Evolutionary conservation across 2,113 vertebrate genomes (phyloP), one percentile per base, ranked within the genome.

Genomic region (Oncorhynchus keta): DNA sequence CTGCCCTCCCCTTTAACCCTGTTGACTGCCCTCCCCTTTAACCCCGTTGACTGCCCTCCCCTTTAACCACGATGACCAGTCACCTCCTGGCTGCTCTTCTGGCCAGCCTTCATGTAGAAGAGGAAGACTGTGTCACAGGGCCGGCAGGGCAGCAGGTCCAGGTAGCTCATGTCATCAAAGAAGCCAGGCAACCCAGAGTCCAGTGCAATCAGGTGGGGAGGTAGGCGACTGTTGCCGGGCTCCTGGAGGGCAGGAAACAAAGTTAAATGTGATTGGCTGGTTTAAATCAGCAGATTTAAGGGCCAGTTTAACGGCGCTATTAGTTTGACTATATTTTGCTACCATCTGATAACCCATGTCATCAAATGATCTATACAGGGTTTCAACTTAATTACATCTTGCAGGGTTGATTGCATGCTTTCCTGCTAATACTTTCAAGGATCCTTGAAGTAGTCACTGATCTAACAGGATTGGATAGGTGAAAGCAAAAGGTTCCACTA

Each of bases 71-170:
- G 39, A 12, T 22, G 9, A 22, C 0, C 30, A 72, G 89, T 87
- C 87, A 97, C 96, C 95, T 98, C 96, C 81, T 95, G 92, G 85
- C 92, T 94, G 77, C 95, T 97, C 91, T 95, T 96, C 92, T 98
- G 97, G 75, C 95, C 95, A 35, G 96, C 95, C 78, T 92, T 96
- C 95, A 98, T 93, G 86, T 96, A 98, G 92, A 97, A 97, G 90
- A 98, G 89, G 79, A 97, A 97, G 88, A 95, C 96, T 0, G 95
- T 96, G 85, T 98, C 95, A 75, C 95, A 95, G 77, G 94, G 95
- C 83, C 95, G 95, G 91, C 95, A 96, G 0, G 96, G 94, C 45
- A 97, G 89, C 71, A 95, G 92, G 90, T 98, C 97, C 89, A 98
- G 89, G 86, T 92, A 93, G 74, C 93, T 94, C 74, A 98, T 90